Conservation (phyloP, 2,113 vertebrate genomes). For the Hylia prasina region DNA sequence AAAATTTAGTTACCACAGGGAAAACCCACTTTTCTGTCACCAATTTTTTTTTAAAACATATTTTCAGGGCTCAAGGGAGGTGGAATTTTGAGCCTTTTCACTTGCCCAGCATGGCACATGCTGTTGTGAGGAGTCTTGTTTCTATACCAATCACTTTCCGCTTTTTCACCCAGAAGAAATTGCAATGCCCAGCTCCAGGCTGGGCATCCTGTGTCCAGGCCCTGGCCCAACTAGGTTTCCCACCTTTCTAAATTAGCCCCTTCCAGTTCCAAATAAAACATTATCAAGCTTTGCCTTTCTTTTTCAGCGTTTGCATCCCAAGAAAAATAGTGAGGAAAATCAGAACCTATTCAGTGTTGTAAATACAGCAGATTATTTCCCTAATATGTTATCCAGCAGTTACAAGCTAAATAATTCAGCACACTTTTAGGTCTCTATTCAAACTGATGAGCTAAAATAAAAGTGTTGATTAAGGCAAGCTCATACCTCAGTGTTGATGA, state of each 20-base stretch:
- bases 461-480: constrained; percentile 47
- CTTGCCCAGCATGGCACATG: not conserved
- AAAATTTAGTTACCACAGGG: not conserved
- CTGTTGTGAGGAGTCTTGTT: not conserved
- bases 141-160: not conserved
- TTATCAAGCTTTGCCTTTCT: not conserved
- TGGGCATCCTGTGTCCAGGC: not conserved
- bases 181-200: not conserved
- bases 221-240: not conserved
- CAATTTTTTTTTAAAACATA: rapidly evolving
- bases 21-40: not conserved
- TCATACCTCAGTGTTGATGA: not conserved
- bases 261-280: not conserved
- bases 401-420: constrained; percentile 43
- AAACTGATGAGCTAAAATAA: constrained; percentile 40
- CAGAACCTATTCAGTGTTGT: constrained; percentile 33
- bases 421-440: constrained; percentile 12
- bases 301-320: rapidly evolving
- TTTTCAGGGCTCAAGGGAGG: not conserved
- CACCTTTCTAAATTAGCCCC: not conserved
- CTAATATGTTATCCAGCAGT: not conserved
- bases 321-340: not conserved
- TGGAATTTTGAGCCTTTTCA: not conserved
- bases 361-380: constrained; percentile 42
- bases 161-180: not conserved